phyloP scores from a whole-genome alignment of 2,888 invertebrate genomes.

The Luperina testacea region DNA sequence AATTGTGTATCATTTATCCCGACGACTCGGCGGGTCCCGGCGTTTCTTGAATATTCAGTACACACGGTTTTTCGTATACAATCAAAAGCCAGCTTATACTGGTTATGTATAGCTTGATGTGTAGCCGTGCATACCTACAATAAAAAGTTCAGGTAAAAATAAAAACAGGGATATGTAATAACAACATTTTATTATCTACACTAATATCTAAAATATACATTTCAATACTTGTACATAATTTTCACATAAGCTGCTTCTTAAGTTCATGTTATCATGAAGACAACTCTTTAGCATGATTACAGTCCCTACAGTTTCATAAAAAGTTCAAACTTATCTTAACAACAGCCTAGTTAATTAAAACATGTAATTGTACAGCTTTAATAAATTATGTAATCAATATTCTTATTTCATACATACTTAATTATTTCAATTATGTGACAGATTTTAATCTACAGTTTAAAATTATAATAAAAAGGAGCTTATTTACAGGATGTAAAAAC shows the following conservation, averaged over 20 bases:
- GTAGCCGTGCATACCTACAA: neutral
- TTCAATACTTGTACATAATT: slow-evolving; percentile 38
- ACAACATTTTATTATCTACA: slow-evolving; percentile 46
- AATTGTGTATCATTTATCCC: neutral
- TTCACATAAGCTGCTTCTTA: slow-evolving; percentile 20
- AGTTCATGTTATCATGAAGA: slow-evolving; percentile 16
- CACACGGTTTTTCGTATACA: neutral
- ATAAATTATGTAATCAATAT: neutral
- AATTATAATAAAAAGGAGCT: neutral
- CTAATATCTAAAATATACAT: slow-evolving; percentile 53
- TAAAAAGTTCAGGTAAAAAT: slow-evolving; percentile 3
- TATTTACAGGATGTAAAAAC: neutral
- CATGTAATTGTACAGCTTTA: neutral
- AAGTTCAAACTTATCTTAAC: slow-evolving; percentile 28
- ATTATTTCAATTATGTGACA: neutral
- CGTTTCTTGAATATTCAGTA: neutral
- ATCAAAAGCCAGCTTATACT: neutral
- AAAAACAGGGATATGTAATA: neutral
- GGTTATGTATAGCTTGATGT: neutral
- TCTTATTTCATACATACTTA: neutral
- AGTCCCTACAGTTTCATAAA: slow-evolving; percentile 3
- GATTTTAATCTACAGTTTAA: neutral
- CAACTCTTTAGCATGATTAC: slow-evolving; percentile 26
- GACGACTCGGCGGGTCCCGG: neutral
- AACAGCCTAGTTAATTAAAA: neutral